Evolutionary conservation across 2,113 vertebrate genomes (phyloP).

Genomic region (Shinisaurus crocodilurus): DNA sequence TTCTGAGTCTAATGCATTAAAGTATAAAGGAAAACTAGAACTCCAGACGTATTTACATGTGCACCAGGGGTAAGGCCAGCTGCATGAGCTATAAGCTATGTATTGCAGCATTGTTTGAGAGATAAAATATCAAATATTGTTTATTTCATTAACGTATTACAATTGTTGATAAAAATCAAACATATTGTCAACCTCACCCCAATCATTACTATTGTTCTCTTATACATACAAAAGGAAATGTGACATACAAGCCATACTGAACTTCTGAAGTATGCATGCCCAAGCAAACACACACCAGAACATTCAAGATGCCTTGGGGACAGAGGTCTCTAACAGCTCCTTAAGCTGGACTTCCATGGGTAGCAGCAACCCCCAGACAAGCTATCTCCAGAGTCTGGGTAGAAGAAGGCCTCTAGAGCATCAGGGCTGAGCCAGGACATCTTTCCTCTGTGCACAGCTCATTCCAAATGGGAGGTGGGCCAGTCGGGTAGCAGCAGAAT

Average conservation of each 20-base stretch:
- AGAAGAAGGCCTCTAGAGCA: not conserved
- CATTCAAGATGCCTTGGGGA: not conserved
- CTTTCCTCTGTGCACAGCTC: not conserved
- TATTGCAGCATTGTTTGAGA: not conserved
- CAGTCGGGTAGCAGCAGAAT: not conserved
- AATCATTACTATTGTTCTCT: too few relatives aligned
- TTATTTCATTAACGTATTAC: not conserved
- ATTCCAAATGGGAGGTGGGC: not conserved
- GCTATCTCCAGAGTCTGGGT: not conserved
- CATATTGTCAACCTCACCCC: not conserved
- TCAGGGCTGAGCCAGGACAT: not conserved
- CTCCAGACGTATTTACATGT: not conserved
- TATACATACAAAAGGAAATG: not conserved
- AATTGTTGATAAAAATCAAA: not conserved
- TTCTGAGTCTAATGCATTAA: conserved; percentile 1
- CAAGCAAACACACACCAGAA: not conserved
- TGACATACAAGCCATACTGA: not conserved
- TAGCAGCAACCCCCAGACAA: not conserved
- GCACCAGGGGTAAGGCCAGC: conserved; percentile 7
- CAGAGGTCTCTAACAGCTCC: not conserved
- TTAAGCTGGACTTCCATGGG: not conserved
- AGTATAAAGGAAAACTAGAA: conserved; percentile 7
- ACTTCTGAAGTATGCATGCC: too few relatives aligned
- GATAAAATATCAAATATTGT: not conserved
- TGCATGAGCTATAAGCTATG: not conserved